Base-by-base conservation (phyloP, 2,113 vertebrate genomes). In the Prionailurus viverrinus region DNA sequence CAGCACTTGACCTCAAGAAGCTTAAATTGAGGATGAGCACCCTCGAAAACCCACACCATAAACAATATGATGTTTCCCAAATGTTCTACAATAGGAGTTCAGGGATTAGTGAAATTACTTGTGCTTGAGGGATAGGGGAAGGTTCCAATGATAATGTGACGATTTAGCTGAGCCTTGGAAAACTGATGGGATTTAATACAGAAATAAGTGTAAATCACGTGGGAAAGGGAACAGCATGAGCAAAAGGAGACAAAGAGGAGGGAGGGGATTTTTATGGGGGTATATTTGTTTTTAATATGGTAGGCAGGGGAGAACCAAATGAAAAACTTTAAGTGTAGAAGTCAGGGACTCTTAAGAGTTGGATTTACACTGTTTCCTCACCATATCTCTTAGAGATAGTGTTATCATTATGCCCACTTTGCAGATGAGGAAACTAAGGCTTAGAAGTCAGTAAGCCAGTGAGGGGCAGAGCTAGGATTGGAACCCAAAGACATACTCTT, bases 1-100 rank as follows among this genome's bases (percentile, higher is more conserved):
- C 10, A 55, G 31, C 12, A 5, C 36, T 80, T 96, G 51, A 71
- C 48, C 27, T 97, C n/a, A 93, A 68, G 91, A 69, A 95, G 51
- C 55, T 96, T 53, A 76, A 91, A 63, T 86, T 33, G 36, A 53
- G 84, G 81, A 78, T 29, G n/a, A 82, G 3, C 66, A 61, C 39
- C 19, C 45, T 86, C 3, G 0, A 73, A 89, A 4, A 53, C 15
- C 14, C 10, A 12, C 71, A 16, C 27, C 21, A 53, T 29, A 68
- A 10, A 15, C 51, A 33, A 19, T 14, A 45, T 65, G 61, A 88
- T 92, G 12, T 41, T 65, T n/a, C 84, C 31, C 55, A 14, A 45
- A 71, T 12, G 27, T 48, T 33, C 33, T 81, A 58, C 7, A 41
- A 4, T 16, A 36, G 53, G 4, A 2, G 13, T 53, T 31, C 2